These are phyloP conservation scores for Drosophila kepulauana DNA, from an alignment of 1,140 invertebrate genomes.

Conservation along the genomic window DNA sequence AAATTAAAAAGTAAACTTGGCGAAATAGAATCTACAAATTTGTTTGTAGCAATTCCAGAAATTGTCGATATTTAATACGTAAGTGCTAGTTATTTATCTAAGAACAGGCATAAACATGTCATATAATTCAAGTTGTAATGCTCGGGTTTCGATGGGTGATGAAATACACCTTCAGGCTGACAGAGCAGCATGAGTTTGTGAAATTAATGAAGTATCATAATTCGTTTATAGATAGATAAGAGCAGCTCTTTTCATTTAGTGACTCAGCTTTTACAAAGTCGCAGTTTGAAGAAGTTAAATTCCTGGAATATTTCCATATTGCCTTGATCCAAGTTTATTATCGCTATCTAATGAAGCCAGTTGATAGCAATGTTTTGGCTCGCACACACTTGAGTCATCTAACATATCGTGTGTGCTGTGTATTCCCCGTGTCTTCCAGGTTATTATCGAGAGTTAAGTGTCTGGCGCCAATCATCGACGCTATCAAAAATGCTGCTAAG, in stretches of 20 bases:
- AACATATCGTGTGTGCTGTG: background rate
- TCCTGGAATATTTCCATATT: slow-evolving; percentile 23
- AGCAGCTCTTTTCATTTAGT: background rate
- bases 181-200: slow-evolving; percentile 6
- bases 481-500: slow-evolving; percentile 62
- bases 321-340: slow-evolving; percentile 9
- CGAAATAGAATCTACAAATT: too few relatives aligned
- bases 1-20: too few relatives aligned
- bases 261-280: background rate
- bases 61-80: slow-evolving; percentile 12
- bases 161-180: slow-evolving; percentile 18
- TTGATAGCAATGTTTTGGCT: slow-evolving; percentile 22
- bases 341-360: slow-evolving; percentile 15
- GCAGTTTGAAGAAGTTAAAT: background rate
- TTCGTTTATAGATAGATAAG: slow-evolving; percentile 36
- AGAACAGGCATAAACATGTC: slow-evolving; percentile 1
- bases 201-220: slow-evolving; percentile 29
- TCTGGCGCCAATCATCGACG: slow-evolving; percentile 57
- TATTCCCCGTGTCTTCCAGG: background rate
- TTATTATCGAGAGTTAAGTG: slow-evolving; percentile 21
- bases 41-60: slow-evolving; percentile 12
- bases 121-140: slow-evolving; percentile 12
- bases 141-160: slow-evolving; percentile 23
- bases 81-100: slow-evolving; percentile 17
- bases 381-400: slow-evolving; percentile 19